Conservation (phyloP, 2,888 invertebrate genomes). For the Euphydryas editha region DNA sequence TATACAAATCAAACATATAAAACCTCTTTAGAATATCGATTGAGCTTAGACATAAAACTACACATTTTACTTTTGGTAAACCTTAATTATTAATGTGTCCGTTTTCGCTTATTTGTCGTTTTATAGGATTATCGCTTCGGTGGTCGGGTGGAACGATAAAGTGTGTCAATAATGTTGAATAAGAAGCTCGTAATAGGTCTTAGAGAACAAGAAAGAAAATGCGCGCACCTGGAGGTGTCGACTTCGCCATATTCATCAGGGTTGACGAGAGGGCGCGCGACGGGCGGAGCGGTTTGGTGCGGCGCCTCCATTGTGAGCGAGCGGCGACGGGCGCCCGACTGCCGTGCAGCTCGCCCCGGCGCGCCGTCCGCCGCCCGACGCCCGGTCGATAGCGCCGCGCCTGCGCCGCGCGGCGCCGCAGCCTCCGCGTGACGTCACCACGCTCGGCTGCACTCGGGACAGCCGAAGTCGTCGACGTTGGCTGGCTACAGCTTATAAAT, state of each 20-base stretch:
- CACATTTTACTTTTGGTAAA: too few species aligned
- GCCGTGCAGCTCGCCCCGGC: constrained; percentile 34
- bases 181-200: too few species aligned
- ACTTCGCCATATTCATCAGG: constrained; percentile 93
- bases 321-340: constrained; percentile 50
- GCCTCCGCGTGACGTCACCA: not conserved
- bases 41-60: too few species aligned
- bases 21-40: too few species aligned
- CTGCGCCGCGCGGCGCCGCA: constrained; percentile 28
- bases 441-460: not conserved
- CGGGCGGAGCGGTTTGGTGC: constrained; percentile 51
- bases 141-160: not conserved
- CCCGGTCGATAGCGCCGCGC: constrained; percentile 32
- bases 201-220: not conserved
- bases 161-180: too few species aligned
- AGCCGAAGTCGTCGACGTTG: not conserved
- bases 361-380: constrained; percentile 29
- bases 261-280: constrained; percentile 89
- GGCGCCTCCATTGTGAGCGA: constrained; percentile 58
- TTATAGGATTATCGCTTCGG: too few species aligned
- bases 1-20: too few species aligned
- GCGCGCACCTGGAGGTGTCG: constrained; percentile 88
- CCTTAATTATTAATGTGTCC: too few species aligned
- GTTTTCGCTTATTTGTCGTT: too few species aligned
- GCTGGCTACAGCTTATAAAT: too few species aligned